Evolutionary conservation across 2,797 vertebrate genomes (phyloP), one percentile per base, ranked within the genome.

Genomic region (Sebastolobus alascanus): DNA sequence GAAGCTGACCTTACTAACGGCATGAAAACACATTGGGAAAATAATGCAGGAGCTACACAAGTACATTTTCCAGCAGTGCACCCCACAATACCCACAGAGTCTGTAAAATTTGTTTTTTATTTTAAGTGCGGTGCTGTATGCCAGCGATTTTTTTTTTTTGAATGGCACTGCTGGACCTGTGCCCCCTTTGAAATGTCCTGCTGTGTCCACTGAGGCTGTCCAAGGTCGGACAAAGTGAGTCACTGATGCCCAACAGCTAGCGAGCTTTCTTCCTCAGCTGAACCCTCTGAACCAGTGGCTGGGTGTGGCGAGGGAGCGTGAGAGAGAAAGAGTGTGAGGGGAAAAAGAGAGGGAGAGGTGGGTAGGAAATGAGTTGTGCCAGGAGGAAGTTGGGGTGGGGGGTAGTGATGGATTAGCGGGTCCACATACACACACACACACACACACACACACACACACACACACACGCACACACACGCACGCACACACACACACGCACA

Each of bases 141-240:
- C 86, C 87, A 72, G 72, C 13, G n/a, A 76, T 86, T 89, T 55
- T 67, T 69, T 65, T 25, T 25, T 25, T 25, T 25, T 25, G 87
- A 90, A 89, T 79, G 87, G 86, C 84, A 74, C 73, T 74, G 59
- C 65, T 92, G 89, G 89, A 84, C 68, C 59, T 13, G 31, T 83
- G 73, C 91, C 89, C 68, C 70, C 67, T 84, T 86, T 88, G 72
- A 89, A 90, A 87, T 67, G 76, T 83, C 80, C 88, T 82, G 70
- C 85, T 88, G 83, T 75, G 87, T 91, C 89, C 87, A 73, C 77
- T 60, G 83, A 91, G 73, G 70, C 84, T 85, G 79, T 75, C 86
- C 63, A 88, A 89, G 86, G 84, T 90, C 5, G 90, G 93, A 86
- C 88, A 88, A 87, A 92, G 75, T 94, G 92, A 95, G 87, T 95